phyloP scores from a whole-genome alignment of 2,797 vertebrate genomes.

The Hoplostethus atlanticus region DNA sequence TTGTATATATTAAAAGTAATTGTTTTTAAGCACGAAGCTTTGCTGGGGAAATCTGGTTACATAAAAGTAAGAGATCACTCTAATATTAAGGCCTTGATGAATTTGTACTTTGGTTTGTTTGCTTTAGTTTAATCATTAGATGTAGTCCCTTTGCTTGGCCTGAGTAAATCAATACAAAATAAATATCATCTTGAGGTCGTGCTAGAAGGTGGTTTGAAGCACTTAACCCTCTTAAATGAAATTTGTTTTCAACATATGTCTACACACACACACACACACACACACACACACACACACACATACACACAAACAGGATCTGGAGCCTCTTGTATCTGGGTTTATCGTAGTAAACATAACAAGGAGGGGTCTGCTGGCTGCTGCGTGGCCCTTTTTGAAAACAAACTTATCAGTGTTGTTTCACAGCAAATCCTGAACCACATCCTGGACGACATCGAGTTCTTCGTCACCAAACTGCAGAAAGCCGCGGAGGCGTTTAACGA shows the following conservation, averaged over 20 bases:
- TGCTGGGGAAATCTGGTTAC: conserved; percentile 56
- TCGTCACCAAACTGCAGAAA: conserved; percentile 96
- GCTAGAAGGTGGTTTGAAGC: not conserved
- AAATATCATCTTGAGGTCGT: conserved; percentile 6
- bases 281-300: too few species aligned
- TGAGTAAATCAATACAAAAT: conserved; percentile 21
- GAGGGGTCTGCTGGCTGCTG: not conserved
- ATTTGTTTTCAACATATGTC: too few species aligned
- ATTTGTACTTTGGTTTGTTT: conserved; percentile 25
- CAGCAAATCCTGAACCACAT: conserved; percentile 99
- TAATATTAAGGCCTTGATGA: not conserved
- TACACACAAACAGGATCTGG: too few species aligned
- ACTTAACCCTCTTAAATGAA: too few species aligned
- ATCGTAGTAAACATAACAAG: not conserved
- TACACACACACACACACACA: too few species aligned
- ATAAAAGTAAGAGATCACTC: conserved; percentile 19
- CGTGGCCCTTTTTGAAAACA: not conserved
- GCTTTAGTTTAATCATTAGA: conserved; percentile 53
- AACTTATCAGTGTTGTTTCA: not conserved
- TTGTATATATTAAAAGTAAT: conserved; percentile 36
- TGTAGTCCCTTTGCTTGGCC: not conserved
- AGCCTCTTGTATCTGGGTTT: not conserved
- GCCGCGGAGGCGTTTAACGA: conserved; percentile 93
- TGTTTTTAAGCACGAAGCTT: conserved; percentile 11
- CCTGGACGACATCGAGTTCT: conserved; percentile 96